Evolutionary conservation across 2,888 invertebrate genomes (phyloP).

Genomic region (Tolmerus cingulatus): DNA sequence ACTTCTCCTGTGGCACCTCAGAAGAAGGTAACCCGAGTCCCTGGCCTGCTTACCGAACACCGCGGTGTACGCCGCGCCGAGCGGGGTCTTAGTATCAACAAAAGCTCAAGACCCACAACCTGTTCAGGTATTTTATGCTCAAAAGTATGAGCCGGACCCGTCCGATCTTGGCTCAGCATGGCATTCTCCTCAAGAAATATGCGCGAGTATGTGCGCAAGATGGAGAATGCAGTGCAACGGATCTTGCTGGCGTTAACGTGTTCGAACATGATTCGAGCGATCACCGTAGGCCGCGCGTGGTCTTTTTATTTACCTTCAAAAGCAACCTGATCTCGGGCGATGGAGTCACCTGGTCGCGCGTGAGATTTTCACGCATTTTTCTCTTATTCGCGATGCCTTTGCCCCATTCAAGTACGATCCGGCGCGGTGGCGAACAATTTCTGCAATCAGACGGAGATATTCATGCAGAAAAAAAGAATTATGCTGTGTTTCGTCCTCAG

Average conservation of each 20-base stretch:
- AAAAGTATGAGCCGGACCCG: background rate
- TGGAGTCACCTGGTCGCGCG: slow-evolving; percentile 37
- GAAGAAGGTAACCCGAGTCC: slow-evolving; percentile 27
- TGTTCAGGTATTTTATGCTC: background rate
- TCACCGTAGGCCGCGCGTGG: slow-evolving; percentile 31
- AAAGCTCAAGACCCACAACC: slow-evolving; percentile 8
- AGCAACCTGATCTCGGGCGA: slow-evolving; percentile 23
- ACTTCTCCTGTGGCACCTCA: background rate
- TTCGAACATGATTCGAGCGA: slow-evolving; percentile 35
- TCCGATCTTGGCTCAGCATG: background rate
- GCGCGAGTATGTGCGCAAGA: background rate
- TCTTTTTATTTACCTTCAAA: slow-evolving; percentile 23
- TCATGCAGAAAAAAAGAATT: background rate
- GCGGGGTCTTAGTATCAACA: background rate
- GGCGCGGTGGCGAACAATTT: background rate
- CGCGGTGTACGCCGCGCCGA: background rate
- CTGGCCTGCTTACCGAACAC: slow-evolving; percentile 31
- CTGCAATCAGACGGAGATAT: background rate
- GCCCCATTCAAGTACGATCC: background rate
- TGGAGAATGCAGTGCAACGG: slow-evolving; percentile 40
- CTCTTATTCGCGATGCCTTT: background rate
- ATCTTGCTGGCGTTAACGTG: slow-evolving; percentile 34
- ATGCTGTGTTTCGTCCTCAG: background rate
- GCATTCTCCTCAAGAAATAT: slow-evolving; percentile 4
- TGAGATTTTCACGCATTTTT: slow-evolving; percentile 34